Conservation (phyloP, 2,797 vertebrate species). For the Oryzias dopingdopingensis region DNA sequence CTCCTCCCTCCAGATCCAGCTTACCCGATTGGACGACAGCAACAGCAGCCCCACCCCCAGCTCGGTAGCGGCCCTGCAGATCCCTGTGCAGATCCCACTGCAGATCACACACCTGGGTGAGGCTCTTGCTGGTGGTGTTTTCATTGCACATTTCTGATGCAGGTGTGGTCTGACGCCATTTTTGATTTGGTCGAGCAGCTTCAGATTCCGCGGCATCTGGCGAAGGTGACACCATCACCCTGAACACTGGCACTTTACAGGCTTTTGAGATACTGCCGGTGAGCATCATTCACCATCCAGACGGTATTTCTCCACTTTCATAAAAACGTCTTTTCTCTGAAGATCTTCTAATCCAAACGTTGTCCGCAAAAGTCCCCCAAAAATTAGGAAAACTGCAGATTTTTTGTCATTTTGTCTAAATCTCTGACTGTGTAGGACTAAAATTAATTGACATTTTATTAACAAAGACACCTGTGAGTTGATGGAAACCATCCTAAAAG, state of each 20-base stretch:
- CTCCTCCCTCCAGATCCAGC: slow-evolving; percentile 85
- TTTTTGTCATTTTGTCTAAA: too few relatives aligned
- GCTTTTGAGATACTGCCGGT: slow-evolving; percentile 98
- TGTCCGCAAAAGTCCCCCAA: too few relatives aligned
- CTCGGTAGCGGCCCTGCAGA: slow-evolving; percentile 89
- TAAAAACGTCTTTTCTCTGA: too few relatives aligned
- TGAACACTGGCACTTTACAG: slow-evolving; percentile 91
- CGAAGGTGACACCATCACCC: slow-evolving; percentile 90
- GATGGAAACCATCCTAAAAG: too few relatives aligned
- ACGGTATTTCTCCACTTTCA: too few relatives aligned
- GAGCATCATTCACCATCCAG: slow-evolving; percentile 54
- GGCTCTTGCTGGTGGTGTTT: slow-evolving; percentile 36
- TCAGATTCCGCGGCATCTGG: slow-evolving; percentile 77
- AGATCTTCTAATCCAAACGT: too few relatives aligned
- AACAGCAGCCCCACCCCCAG: slow-evolving; percentile 67
- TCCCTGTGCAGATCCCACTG: slow-evolving; percentile 96
- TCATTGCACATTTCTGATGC: neutral
- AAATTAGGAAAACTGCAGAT: too few relatives aligned
- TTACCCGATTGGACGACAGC: slow-evolving; percentile 87
- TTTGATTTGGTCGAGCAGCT: slow-evolving; percentile 35
- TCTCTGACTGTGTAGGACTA: too few relatives aligned
- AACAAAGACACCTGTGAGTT: too few relatives aligned
- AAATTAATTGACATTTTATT: too few relatives aligned
- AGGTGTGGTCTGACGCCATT: neutral
- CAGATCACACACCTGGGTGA: slow-evolving; percentile 97